phyloP scores from a whole-genome alignment of 2,888 invertebrate genomes.

The Flexamia atlantica region DNA sequence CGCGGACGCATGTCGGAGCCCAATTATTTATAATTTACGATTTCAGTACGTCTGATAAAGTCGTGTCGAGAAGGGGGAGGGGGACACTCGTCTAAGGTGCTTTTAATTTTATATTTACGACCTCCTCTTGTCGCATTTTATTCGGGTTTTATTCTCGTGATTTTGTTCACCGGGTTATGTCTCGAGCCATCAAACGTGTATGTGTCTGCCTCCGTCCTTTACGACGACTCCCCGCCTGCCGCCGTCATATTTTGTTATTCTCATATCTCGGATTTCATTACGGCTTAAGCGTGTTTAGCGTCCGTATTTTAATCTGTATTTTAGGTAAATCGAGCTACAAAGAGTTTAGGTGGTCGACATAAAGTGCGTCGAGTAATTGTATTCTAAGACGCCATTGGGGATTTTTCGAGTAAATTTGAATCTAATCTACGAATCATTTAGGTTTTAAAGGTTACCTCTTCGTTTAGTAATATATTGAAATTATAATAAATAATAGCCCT shows the following conservation, averaged over 20 bases:
- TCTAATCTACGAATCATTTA: too few relatives aligned
- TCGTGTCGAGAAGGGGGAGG: background rate
- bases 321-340: too few relatives aligned
- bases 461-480: too few relatives aligned
- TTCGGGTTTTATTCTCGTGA: constrained; percentile 39
- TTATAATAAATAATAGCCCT: too few relatives aligned
- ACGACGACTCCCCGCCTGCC: constrained; percentile 1
- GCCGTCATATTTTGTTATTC: constrained; percentile 1
- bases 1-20: background rate
- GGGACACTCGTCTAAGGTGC: constrained; percentile 16
- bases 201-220: constrained; percentile 27
- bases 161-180: constrained; percentile 36
- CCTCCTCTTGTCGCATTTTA: constrained; percentile 30
- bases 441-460: too few relatives aligned
- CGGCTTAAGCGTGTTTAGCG: background rate
- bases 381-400: too few relatives aligned
- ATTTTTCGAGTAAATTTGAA: too few relatives aligned
- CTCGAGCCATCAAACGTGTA: constrained; percentile 4
- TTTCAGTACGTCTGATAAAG: background rate
- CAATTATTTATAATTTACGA: constrained; percentile 20
- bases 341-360: too few relatives aligned
- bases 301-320: too few relatives aligned
- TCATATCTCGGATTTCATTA: constrained; percentile 17
- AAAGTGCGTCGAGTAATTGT: too few relatives aligned
- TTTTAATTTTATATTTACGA: constrained; percentile 34